Conservation (phyloP, 2,888 invertebrate genomes). For the Leptothorax acervorum region DNA sequence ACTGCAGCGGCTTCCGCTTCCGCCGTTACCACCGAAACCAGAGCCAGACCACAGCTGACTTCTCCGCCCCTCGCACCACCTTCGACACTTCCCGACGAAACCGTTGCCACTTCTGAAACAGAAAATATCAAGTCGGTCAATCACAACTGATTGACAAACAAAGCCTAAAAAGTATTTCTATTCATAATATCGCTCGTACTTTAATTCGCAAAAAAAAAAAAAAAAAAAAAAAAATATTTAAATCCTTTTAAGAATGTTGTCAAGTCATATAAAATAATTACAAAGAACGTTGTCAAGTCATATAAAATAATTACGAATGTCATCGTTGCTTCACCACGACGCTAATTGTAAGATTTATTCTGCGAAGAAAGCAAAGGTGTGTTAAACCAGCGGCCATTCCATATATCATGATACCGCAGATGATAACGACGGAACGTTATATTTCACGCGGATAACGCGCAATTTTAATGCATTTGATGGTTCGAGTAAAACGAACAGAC, state of each 20-base stretch:
- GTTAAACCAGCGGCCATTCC: background rate
- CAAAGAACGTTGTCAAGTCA: background rate
- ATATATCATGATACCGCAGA: background rate
- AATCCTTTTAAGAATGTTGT: background rate
- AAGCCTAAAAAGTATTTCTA: background rate
- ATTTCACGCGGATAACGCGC: background rate
- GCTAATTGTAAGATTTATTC: background rate
- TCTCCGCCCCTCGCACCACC: constrained; percentile 81
- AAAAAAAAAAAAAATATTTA: background rate
- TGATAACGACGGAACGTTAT: background rate
- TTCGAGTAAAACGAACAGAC: constrained; percentile 20
- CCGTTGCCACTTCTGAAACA: constrained; percentile 81
- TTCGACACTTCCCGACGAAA: constrained; percentile 79
- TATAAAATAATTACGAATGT: background rate
- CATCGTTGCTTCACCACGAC: background rate
- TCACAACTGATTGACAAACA: background rate
- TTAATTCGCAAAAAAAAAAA: background rate
- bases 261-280: background rate
- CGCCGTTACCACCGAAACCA: constrained; percentile 76
- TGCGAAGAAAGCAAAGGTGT: background rate
- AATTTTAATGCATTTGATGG: background rate
- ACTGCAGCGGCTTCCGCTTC: constrained; percentile 71
- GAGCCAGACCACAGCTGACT: constrained; percentile 78
- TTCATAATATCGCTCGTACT: background rate
- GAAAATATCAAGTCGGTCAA: constrained; percentile 26